A percentile compares a stretch with the other conserved stretches of the same genome.
Evolutionary conservation across 2,888 invertebrate genomes (phyloP).

Genomic region (Dysmachus trigonus): DNA sequence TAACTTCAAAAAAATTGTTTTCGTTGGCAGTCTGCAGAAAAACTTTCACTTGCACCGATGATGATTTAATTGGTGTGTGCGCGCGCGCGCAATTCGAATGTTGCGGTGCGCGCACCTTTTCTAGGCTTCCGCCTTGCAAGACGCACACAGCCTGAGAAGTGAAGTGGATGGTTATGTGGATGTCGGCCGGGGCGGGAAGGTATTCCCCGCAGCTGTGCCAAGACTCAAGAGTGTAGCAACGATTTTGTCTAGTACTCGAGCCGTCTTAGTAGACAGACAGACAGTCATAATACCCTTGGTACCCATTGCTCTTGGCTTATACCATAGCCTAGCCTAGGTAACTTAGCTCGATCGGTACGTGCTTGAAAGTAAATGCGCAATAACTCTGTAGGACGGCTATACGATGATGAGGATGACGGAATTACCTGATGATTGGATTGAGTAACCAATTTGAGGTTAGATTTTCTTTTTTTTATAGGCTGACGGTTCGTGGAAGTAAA

Average conservation of each 20-base stretch:
- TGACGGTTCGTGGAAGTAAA: not conserved
- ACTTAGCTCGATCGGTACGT: not conserved
- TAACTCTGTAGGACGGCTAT: not conserved
- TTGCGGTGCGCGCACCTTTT: not conserved
- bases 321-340: not conserved
- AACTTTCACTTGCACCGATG: not conserved
- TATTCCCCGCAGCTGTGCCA: not conserved
- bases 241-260: not conserved
- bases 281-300: constrained; percentile 1
- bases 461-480: not conserved
- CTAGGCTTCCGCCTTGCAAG: not conserved
- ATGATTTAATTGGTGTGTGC: not conserved
- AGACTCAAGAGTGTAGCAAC: not conserved
- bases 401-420: not conserved
- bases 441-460: not conserved
- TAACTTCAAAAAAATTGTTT: not conserved
- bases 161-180: not conserved
- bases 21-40: not conserved
- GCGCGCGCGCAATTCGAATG: not conserved
- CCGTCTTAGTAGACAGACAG: not conserved
- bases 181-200: not conserved
- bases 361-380: not conserved
- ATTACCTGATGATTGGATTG: not conserved
- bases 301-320: constrained; percentile 32
- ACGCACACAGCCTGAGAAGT: not conserved